Percentiles rank a stretch among this genome's conserved stretches.
phyloP scores from a whole-genome alignment of 2,888 invertebrate species.

The Tipula vernalis region DNA sequence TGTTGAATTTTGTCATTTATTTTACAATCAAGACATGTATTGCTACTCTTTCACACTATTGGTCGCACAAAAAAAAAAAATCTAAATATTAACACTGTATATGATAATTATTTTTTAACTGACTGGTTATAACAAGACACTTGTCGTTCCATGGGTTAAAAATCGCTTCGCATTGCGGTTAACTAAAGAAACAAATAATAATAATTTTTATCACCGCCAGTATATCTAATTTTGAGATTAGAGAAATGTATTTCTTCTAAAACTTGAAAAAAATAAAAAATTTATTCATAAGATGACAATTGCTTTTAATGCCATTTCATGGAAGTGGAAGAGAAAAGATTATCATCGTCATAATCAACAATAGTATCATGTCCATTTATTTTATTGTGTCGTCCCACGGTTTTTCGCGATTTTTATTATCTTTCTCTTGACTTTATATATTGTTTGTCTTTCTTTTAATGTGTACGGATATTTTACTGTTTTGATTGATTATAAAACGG shows the following conservation, averaged over 20 bases:
- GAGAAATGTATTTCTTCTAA: neutral
- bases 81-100: neutral
- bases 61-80: neutral
- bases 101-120: neutral
- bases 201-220: neutral
- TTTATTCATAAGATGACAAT: neutral
- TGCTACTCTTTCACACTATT: neutral
- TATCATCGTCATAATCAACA: neutral
- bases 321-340: neutral
- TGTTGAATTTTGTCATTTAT: neutral
- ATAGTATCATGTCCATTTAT: constrained; percentile 4
- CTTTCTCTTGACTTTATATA: neutral
- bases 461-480: neutral
- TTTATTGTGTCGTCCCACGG: neutral
- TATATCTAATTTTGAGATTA: neutral
- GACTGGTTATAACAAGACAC: neutral
- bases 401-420: neutral
- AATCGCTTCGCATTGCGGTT: neutral
- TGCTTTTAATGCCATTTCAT: neutral
- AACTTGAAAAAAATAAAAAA: neutral
- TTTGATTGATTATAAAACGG: neutral
- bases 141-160: neutral
- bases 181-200: neutral
- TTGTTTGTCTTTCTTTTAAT: neutral
- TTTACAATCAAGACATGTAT: neutral